Base-by-base conservation (phyloP, 1,140 invertebrate genomes). In the Heliconius himera region DNA sequence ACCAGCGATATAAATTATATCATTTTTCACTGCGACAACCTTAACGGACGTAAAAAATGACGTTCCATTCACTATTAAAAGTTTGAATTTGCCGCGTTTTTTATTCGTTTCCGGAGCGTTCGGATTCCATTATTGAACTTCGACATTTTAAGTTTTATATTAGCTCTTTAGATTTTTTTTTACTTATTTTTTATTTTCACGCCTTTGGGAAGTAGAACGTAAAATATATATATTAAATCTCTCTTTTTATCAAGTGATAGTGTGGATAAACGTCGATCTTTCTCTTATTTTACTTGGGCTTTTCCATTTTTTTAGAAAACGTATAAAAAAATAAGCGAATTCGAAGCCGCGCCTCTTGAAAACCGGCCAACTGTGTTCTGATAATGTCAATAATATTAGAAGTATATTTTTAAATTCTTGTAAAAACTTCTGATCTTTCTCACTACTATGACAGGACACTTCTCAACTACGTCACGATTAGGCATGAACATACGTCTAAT, bases 1-100 rank as follows among this genome's bases (percentile, higher is more conserved):
- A 89, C 88, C 90, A 89, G 87, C 88, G 88, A 93, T 94, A 94
- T 94, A 94, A 94, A 94, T 94, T 94, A 94, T 93, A 94, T 91
- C 93, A 94, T 94, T 94, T 94, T 93, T 94, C 93, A 94, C 85
- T 89, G 89, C 88, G 91, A 93, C 92, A 94, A 90, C 91, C 89
- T 88, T 89, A 92, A 93, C 91, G 89, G 90, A 91, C 89, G 90
- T 94, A 94, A 94, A 94, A 94, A 94, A 94, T 94, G 93, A 91
- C 89, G 91, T 85, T 82, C 91, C 91, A 93, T 94, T 93, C 86
- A 91, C 88, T 91, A 66, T 93, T 87, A 78, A 51, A 89, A 91
- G 89, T 93, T 94, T 93, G 90, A 93, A 92, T 93, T 94, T 90
- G 93, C 93, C 91, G 93, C 93, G 90, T 90, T 93, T 93, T 94